Evolutionary conservation across 2,113 vertebrate genomes (phyloP).

Genomic region (Ahaetulla prasina): DNA sequence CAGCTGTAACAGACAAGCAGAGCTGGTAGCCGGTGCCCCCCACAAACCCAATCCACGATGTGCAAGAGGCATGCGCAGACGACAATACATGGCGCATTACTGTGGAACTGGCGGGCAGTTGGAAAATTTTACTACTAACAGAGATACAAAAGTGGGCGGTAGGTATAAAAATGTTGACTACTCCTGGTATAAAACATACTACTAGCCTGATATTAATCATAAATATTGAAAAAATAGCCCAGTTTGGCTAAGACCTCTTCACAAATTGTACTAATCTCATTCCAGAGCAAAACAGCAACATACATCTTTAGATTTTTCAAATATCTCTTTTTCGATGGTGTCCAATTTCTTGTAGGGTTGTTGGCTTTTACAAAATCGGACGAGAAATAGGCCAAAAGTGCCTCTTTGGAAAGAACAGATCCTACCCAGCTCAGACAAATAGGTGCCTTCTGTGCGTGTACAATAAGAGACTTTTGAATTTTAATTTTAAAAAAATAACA

Average conservation of each 20-base stretch:
- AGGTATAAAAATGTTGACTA: too few relatives aligned
- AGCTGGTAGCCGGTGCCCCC: too few relatives aligned
- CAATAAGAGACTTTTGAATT: not conserved
- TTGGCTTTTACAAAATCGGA: not conserved
- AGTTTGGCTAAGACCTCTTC: not conserved
- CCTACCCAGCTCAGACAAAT: not conserved
- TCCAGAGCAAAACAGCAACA: not conserved
- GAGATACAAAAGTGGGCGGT: too few relatives aligned
- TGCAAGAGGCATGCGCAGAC: too few relatives aligned
- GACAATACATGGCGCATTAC: too few relatives aligned
- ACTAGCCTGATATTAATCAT: not conserved
- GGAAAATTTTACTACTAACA: too few relatives aligned
- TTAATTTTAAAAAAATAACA: not conserved
- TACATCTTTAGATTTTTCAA: not conserved
- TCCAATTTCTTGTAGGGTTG: not conserved
- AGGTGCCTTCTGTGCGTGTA: not conserved
- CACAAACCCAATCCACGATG: too few relatives aligned
- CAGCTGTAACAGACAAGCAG: too few relatives aligned
- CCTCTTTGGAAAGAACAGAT: not conserved
- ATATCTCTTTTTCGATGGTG: not conserved
- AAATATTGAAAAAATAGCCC: not conserved
- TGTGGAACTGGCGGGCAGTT: too few relatives aligned
- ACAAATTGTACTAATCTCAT: not conserved
- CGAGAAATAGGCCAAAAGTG: not conserved
- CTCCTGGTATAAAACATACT: too few relatives aligned